Conservation (phyloP, 2,888 invertebrate species). For the Stenchaetothrips biformis region DNA sequence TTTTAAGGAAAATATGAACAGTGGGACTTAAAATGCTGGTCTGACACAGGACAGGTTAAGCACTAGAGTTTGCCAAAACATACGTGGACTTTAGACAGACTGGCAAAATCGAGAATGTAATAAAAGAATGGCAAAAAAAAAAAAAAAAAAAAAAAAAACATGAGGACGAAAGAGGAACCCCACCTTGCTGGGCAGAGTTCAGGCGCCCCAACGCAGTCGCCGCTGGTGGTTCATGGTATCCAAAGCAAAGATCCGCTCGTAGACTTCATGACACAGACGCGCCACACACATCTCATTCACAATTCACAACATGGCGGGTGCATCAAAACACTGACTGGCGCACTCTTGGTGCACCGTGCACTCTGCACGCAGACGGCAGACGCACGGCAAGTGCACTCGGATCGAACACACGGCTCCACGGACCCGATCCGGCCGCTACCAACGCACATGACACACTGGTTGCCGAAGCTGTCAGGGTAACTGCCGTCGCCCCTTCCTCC, state of each 20-base stretch:
- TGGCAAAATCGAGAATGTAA: neutral
- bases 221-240: constrained; percentile 3
- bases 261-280: constrained; percentile 9
- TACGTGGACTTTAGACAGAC: no score
- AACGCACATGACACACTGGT: constrained; percentile 24
- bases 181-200: constrained; percentile 10
- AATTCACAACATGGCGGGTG: neutral
- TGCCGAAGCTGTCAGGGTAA: constrained; percentile 19
- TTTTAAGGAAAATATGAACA: no score
- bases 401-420: neutral
- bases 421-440: constrained; percentile 11
- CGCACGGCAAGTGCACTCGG: constrained; percentile 14
- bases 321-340: neutral
- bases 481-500: neutral
- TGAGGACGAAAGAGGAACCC: neutral
- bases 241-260: neutral
- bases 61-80: no score
- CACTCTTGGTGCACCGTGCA: neutral
- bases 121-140: neutral
- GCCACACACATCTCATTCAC: neutral
- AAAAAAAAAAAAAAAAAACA: no score
- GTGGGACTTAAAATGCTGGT: no score
- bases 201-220: neutral
- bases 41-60: no score
- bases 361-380: neutral